Conservation (phyloP, 2,888 invertebrate species). For the Melanophora roralis region DNA sequence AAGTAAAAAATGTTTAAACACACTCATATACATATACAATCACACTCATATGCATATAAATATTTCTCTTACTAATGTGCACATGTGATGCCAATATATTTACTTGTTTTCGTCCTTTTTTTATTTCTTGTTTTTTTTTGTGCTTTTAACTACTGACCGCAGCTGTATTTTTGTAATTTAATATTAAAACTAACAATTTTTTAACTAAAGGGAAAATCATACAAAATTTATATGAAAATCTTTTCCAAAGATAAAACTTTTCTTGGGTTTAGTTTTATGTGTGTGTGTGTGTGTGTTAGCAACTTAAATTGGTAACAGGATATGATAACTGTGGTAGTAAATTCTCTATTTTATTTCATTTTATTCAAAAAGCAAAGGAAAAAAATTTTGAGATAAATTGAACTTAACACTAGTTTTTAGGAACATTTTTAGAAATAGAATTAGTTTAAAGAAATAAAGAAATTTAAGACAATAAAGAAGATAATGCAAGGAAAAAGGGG, state of each 20-base stretch:
- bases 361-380: not conserved
- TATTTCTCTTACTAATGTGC: too few relatives aligned
- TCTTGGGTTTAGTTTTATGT: not conserved
- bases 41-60: not conserved
- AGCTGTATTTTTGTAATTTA: constrained; percentile 56
- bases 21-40: not conserved
- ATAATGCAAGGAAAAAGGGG: too few relatives aligned
- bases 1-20: not conserved
- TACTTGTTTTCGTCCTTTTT: too few relatives aligned
- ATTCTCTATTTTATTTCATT: constrained; percentile 16
- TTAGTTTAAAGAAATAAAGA: too few relatives aligned
- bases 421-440: too few relatives aligned
- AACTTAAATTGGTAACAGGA: constrained; percentile 5
- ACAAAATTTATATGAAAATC: constrained; percentile 57
- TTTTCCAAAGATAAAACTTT: constrained; percentile 39
- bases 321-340: constrained; percentile 8
- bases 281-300: not conserved
- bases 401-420: too few relatives aligned
- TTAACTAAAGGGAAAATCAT: constrained; percentile 34
- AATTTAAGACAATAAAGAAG: too few relatives aligned
- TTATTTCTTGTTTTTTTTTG: not conserved
- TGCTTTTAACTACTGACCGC: constrained; percentile 58
- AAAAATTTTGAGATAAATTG: not conserved
- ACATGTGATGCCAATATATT: too few relatives aligned
- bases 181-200: constrained; percentile 44